These are phyloP conservation scores for Erythrocercus mccallii DNA, from an alignment of 2,113 vertebrate species.

Conservation along the genomic window DNA sequence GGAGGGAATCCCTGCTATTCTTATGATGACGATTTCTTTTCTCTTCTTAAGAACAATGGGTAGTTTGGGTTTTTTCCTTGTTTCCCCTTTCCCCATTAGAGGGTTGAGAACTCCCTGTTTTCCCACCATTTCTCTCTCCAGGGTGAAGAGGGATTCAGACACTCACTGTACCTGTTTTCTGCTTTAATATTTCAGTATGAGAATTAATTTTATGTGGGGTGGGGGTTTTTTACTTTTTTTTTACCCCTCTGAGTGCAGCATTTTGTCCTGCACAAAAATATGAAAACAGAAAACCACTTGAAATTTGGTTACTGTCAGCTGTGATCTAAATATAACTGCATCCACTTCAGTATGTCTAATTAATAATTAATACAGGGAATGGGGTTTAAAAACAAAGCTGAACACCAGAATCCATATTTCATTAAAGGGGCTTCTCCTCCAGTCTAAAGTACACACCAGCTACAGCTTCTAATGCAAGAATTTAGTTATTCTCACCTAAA, in stretches of 20 bases:
- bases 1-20: conserved; percentile 50
- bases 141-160: neutral
- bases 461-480: neutral
- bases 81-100: neutral
- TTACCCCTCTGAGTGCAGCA: neutral
- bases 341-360: conserved; percentile 13
- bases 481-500: neutral
- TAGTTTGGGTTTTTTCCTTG: neutral
- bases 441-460: neutral
- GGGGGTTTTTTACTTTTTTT: neutral
- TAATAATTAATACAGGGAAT: conserved; percentile 23
- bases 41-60: neutral
- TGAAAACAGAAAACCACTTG: neutral
- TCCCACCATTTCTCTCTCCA: neutral
- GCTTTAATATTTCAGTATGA: conserved; percentile 7
- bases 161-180: neutral
- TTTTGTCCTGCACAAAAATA: conserved; percentile 26
- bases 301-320: conserved; percentile 49
- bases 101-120: neutral
- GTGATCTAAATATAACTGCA: conserved; percentile 48
- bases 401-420: neutral
- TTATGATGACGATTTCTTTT: neutral
- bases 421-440: neutral
- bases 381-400: conserved; percentile 10
- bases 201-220: neutral